Evolutionary conservation across 53 echinoderm and acorn worm genomes (phyloP), one percentile per base, ranked within the genome.

Genomic region (Temnopleurus reevesii): DNA sequence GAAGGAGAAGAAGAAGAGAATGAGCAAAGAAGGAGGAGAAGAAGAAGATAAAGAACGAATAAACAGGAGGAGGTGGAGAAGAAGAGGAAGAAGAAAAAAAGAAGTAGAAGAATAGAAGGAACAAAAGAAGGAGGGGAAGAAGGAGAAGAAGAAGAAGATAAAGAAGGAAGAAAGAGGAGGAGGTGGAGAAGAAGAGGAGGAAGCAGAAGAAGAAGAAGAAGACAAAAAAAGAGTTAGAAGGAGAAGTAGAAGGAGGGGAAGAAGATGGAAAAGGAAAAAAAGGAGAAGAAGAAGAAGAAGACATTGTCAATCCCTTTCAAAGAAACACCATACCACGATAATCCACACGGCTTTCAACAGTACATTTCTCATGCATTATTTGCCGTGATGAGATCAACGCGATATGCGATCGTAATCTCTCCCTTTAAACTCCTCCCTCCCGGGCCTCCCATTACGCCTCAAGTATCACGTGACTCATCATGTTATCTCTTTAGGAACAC

Each of bases 401-500:
- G 33, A n/a, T n/a, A n/a, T 63, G 33, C 15, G 17, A 63, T 63
- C 63, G 17, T 12, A 63, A 63, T 41, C 43, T 23, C 19, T 8
- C 8, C 71, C 21, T 21, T 29, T 60, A 10, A 2, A 3, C 12
- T 41, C 15, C 26, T 17, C 21, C 21, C 44, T 46, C 46, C 10
- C 49, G 79, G 49, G 77, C 25, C 18, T 28, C 49, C 53, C 47
- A 49, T 79, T 71, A 25, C 46, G 79, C 79, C 79, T 49, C 30
- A 1, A 29, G 46, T 46, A 79, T 15, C 79, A 79, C 79, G 51
- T 79, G 79, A 79, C 79, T 79, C 79, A 76, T 23, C 23, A 46
- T 30, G 79, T 49, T 79, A 79, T 79, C 49, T 13, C 79, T 17
- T 79, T 79, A 79, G 24, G 79, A 47, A 7, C 79, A 79, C 79